Evolutionary conservation across 1,140 invertebrate genomes (phyloP).

Genomic region (Diorhabda sublineata): DNA sequence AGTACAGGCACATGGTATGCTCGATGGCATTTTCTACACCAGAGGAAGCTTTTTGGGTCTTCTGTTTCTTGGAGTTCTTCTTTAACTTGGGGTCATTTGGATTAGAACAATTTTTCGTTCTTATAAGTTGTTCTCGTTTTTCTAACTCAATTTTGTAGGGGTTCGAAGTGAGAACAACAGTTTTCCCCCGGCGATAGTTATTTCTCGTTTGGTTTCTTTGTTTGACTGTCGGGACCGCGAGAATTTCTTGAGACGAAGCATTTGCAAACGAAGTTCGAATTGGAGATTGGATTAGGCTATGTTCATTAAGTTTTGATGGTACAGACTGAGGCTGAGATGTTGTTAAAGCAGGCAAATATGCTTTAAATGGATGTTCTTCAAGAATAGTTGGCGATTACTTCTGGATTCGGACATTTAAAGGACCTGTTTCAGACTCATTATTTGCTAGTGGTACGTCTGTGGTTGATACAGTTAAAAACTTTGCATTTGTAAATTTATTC

Average conservation of each 20-base stretch:
- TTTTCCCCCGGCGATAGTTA: too few species aligned
- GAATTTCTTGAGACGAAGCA: slow-evolving; percentile 18
- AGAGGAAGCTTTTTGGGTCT: slow-evolving; percentile 17
- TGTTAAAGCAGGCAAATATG: slow-evolving; percentile 1
- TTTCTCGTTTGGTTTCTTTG: too few species aligned
- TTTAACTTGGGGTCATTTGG: too few species aligned
- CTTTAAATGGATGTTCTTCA: slow-evolving; percentile 1
- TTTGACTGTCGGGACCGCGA: background rate
- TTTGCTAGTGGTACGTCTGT: slow-evolving; percentile 26
- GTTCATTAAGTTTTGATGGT: background rate
- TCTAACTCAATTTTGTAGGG: too few species aligned
- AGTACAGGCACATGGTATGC: slow-evolving; percentile 37
- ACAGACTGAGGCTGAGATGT: background rate
- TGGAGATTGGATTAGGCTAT: background rate
- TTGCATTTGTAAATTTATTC: slow-evolving; percentile 39
- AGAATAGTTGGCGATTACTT: background rate
- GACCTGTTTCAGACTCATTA: background rate
- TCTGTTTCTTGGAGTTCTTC: background rate
- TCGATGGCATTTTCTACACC: slow-evolving; percentile 28
- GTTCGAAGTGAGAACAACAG: too few species aligned
- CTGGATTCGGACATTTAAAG: slow-evolving; percentile 1
- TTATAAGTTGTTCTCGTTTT: too few species aligned
- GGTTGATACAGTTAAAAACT: slow-evolving; percentile 39
- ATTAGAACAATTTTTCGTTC: too few species aligned
- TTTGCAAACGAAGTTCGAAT: background rate